A percentile compares a stretch with the other conserved stretches of the same genome.
Evolutionary conservation across 2,113 vertebrate species (phyloP).

Genomic region (Nanorana parkeri): DNA sequence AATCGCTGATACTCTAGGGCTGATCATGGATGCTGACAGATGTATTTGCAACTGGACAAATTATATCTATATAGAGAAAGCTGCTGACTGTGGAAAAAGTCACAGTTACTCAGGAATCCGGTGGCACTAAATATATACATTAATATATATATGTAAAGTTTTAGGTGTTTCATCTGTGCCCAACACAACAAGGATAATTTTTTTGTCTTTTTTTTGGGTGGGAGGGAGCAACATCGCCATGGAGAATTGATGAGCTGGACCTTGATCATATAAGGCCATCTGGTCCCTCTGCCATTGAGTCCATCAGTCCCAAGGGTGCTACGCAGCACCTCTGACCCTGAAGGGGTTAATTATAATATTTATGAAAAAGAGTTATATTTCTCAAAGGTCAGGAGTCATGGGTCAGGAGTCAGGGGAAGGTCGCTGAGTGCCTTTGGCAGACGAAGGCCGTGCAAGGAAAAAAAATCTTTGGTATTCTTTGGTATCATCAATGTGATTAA

Average conservation of each 20-base stretch:
- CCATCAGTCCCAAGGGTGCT: slow-evolving; percentile 45
- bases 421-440: slow-evolving; percentile 86
- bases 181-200: not conserved
- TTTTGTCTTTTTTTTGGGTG: not conserved
- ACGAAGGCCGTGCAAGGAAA: slow-evolving; percentile 87
- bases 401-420: slow-evolving; percentile 58
- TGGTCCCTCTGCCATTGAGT: slow-evolving; percentile 56
- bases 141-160: not conserved
- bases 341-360: slow-evolving; percentile 60
- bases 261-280: slow-evolving; percentile 53
- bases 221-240: not conserved
- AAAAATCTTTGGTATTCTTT: slow-evolving; percentile 98
- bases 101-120: no score
- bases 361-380: slow-evolving; percentile 75
- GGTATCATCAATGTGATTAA: slow-evolving; percentile 99
- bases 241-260: slow-evolving; percentile 45
- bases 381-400: slow-evolving; percentile 62
- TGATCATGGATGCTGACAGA: no score
- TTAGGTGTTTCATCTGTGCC: not conserved
- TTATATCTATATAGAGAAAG: no score
- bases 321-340: slow-evolving; percentile 55
- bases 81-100: no score
- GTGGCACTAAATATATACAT: no score
- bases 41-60: no score
- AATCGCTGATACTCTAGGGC: no score